Base-by-base conservation (phyloP, 1,140 invertebrate species). In the Neodiprion pinetum region DNA sequence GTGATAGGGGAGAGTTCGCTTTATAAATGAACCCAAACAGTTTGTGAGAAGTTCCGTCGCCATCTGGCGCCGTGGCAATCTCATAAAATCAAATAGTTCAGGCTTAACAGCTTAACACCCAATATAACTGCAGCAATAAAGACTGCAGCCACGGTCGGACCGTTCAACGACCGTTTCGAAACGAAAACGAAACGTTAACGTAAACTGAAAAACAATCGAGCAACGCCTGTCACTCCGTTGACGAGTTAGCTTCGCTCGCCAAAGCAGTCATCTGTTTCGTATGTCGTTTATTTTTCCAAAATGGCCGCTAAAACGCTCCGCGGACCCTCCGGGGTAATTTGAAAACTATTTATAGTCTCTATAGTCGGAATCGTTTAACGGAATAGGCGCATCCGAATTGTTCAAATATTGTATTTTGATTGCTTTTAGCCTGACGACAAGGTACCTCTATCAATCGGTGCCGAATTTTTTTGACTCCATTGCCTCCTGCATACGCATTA, bases 141-240 rank as follows among this genome's bases (percentile, higher is more conserved):
- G 76, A 65, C 61, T n/a, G 69, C 75, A 72, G 23, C n/a, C 53
- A 72, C 50, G 67, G 72, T 73, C 70, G 70, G 72, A 66, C 83
- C 85, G 84, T 86, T 86, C 84, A 86, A 86, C 85, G 85, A 86
- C 82, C 81, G 80, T 85, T 84, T 86, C 80, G 82, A 79, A 84
- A 83, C 79, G 79, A 83, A 82, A 83, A 79, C 80, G 83, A 85
- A 85, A 84, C 80, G 81, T 80, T 80, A 86, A 86, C 78, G 82
- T 86, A 86, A 86, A 86, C 82, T 84, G 82, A 87, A 86, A 84
- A 86, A 85, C 86, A 87, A 86, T 87, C 82, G 82, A 80, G 78
- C 78, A 81, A 81, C 84, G 81, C 82, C 86, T 87, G 85, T 87
- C 86, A 86, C 85, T 85, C 84, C 74, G 72, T 68, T 78, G 81